Conservation (phyloP, 1,140 invertebrate genomes). For the Drosophila teissieri region DNA sequence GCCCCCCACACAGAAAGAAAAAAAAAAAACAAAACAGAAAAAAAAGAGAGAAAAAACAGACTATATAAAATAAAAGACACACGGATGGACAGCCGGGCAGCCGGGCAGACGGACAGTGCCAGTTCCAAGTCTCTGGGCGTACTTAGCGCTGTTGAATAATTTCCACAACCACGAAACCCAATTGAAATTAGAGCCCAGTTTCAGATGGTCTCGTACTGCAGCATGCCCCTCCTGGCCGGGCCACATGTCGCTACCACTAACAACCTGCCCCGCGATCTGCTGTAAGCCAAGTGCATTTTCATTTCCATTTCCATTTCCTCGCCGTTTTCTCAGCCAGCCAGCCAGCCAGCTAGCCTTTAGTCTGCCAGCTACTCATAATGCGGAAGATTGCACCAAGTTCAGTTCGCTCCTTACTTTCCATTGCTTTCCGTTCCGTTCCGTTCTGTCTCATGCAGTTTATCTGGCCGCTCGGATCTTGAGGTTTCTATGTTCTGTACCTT, state of each 20-base stretch:
- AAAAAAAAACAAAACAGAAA: not conserved
- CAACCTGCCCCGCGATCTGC: conserved; percentile 19
- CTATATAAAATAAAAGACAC: conserved; percentile 30
- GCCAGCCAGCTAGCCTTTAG: not conserved
- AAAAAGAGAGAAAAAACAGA: conserved; percentile 1
- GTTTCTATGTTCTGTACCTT: conserved; percentile 80
- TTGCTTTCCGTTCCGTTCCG: conserved; percentile 39
- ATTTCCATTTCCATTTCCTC: conserved; percentile 62
- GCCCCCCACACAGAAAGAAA: conserved; percentile 42
- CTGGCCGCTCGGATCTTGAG: conserved; percentile 70
- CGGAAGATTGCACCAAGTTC: conserved; percentile 77
- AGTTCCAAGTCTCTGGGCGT: conserved; percentile 49
- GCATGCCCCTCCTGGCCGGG: conserved; percentile 6
- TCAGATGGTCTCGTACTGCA: conserved; percentile 49
- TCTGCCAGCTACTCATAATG: conserved; percentile 68
- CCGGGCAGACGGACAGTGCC: conserved; percentile 17
- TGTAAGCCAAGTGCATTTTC: conserved; percentile 79
- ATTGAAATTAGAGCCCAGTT: conserved; percentile 79
- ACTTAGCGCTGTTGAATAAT: conserved; percentile 82
- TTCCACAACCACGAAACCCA: conserved; percentile 80
- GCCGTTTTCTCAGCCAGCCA: conserved; percentile 22
- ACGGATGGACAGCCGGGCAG: conserved; percentile 16
- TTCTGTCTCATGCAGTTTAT: conserved; percentile 61
- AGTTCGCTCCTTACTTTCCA: conserved; percentile 25
- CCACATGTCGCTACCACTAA: conserved; percentile 66